Percentiles rank a stretch among this genome's conserved stretches.
These are phyloP conservation scores for Dendrophyllia cribrosa DNA, from an alignment of 64 coral and sea anemone genomes.

Conservation along the genomic window DNA sequence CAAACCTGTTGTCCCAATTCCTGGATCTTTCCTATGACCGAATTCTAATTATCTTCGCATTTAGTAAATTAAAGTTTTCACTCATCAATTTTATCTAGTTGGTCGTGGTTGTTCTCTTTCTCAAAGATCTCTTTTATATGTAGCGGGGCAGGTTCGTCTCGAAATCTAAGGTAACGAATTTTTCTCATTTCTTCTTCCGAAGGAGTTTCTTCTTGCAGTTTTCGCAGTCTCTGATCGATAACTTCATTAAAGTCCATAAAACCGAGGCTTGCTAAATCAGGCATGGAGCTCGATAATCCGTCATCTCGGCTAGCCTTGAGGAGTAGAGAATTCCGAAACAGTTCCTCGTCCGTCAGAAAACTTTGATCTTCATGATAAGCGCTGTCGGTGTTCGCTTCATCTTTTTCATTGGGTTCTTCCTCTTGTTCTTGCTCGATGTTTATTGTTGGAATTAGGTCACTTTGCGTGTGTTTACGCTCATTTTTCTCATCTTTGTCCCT, in stretches of 20 bases:
- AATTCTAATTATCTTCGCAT: background rate
- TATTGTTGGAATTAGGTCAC: background rate
- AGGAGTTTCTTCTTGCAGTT: conserved; percentile 70
- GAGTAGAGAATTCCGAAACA: conserved; percentile 82
- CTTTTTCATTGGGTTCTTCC: background rate
- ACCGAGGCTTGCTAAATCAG: conserved; percentile 81
- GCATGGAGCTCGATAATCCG: conserved; percentile 34
- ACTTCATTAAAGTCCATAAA: conserved; percentile 97
- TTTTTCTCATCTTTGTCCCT: background rate
- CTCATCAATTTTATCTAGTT: conserved; percentile 44
- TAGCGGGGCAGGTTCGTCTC: conserved; percentile 34
- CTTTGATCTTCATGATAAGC: background rate
- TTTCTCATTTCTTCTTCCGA: conserved; percentile 86
- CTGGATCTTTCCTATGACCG: background rate
- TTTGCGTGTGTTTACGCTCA: background rate
- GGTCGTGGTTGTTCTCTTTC: conserved; percentile 29
- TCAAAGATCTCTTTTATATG: conserved; percentile 53
- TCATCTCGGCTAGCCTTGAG: conserved; percentile 63
- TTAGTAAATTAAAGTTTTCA: background rate
- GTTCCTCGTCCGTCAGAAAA: conserved; percentile 34
- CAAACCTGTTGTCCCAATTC: background rate
- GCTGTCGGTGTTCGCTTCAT: background rate
- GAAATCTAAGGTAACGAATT: conserved; percentile 79
- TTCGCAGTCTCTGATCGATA: conserved; percentile 78
- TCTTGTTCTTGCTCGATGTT: background rate